These are phyloP conservation scores for Tachina grossa DNA, from an alignment of 2,888 invertebrate genomes.

Conservation along the genomic window DNA sequence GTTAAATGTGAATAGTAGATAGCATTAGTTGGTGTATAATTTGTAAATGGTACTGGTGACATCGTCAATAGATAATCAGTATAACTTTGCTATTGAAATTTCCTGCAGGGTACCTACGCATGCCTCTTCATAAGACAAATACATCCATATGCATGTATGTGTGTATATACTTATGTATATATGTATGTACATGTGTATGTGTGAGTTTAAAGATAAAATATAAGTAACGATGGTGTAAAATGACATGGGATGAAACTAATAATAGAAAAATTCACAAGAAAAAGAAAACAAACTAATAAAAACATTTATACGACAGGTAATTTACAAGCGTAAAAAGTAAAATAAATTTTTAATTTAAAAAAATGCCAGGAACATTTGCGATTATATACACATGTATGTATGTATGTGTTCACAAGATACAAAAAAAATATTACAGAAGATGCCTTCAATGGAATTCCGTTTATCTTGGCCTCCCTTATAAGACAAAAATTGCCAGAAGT, in stretches of 20 bases:
- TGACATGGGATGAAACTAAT: conserved; percentile 65
- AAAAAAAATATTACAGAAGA: not conserved
- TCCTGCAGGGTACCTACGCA: too few relatives aligned
- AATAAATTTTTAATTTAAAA: conserved; percentile 33
- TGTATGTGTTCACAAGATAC: not conserved
- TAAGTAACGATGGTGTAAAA: conserved; percentile 48
- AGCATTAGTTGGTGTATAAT: too few relatives aligned
- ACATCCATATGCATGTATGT: not conserved
- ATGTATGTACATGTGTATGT: conserved; percentile 12
- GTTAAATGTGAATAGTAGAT: too few relatives aligned
- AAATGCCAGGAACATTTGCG: conserved; percentile 1
- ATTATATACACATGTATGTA: not conserved
- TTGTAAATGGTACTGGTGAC: too few relatives aligned
- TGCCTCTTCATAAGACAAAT: not conserved
- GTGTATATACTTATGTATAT: too few relatives aligned
- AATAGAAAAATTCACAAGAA: conserved; percentile 35
- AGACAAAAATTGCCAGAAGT: not conserved
- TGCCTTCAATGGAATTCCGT: not conserved
- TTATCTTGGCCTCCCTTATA: not conserved
- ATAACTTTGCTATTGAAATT: too few relatives aligned
- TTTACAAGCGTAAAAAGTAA: conserved; percentile 28
- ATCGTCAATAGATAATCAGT: too few relatives aligned
- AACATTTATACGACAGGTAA: conserved; percentile 61
- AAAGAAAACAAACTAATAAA: conserved; percentile 45
- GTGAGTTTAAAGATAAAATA: conserved; percentile 30